These are phyloP conservation scores for Sarcophilus harrisii DNA, from an alignment of 2,797 vertebrate species.

Conservation along the genomic window DNA sequence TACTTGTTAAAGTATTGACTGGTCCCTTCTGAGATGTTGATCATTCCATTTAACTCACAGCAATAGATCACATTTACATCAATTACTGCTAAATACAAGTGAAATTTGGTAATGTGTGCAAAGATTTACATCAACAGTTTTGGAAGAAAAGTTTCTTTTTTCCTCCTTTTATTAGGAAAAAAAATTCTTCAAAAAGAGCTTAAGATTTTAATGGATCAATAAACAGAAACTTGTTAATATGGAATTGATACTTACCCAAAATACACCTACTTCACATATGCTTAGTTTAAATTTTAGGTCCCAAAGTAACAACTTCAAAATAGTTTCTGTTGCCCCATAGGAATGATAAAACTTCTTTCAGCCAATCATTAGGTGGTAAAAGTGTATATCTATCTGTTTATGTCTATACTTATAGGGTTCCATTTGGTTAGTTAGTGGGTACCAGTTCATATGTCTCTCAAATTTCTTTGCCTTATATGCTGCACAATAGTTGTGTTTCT, in stretches of 20 bases:
- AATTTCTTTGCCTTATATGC: not conserved
- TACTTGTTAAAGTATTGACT: not conserved
- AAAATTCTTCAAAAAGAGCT: constrained; percentile 27
- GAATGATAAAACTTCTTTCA: not conserved
- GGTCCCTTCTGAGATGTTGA: not conserved
- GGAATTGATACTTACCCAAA: not conserved
- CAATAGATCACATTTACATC: constrained; percentile 28
- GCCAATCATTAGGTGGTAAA: not conserved
- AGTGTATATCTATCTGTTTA: not conserved
- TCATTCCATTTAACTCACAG: not conserved
- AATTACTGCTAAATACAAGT: not conserved
- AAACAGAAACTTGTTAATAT: not conserved
- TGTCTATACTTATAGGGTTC: not conserved
- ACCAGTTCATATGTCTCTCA: not conserved
- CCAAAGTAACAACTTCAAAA: not conserved
- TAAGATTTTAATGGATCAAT: not conserved
- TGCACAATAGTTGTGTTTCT: not conserved
- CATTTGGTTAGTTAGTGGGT: not conserved
- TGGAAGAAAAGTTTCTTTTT: not conserved
- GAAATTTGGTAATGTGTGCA: not conserved
- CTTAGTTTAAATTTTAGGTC: not conserved
- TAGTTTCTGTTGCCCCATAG: not conserved
- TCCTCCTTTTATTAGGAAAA: not conserved
- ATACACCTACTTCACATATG: not conserved
- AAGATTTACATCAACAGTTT: not conserved